Conservation (phyloP, 2,888 invertebrate species). For the Sinhomidia bicolor region DNA sequence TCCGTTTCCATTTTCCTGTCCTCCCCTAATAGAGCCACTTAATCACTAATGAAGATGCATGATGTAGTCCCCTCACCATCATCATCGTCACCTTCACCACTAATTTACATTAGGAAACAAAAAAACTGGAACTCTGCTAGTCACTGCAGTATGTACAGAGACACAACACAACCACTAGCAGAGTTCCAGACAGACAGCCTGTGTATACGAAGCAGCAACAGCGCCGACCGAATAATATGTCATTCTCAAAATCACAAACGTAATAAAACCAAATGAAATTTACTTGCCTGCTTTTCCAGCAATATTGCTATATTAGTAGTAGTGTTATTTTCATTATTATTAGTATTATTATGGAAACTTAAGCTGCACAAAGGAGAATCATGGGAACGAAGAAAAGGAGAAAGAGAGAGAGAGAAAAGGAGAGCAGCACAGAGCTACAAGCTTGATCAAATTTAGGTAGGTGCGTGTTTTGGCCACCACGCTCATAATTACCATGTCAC, state of each 20-base stretch:
- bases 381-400: background rate
- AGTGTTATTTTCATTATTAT: too few species aligned
- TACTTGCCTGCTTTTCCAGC: slow-evolving; percentile 4
- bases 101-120: slow-evolving; percentile 42
- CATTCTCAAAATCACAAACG: slow-evolving; percentile 3
- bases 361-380: too few species aligned
- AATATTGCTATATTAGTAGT: too few species aligned
- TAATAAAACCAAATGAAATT: slow-evolving; percentile 32
- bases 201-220: too few species aligned
- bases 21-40: background rate
- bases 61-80: slow-evolving; percentile 26
- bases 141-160: background rate
- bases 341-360: background rate
- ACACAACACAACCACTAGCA: background rate
- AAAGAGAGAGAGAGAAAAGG: background rate
- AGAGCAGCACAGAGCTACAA: background rate
- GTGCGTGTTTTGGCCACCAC: background rate
- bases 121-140: background rate
- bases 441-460: background rate
- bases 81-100: slow-evolving; percentile 29
- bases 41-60: slow-evolving; percentile 47
- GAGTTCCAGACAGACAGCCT: too few species aligned
- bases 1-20: slow-evolving; percentile 25
- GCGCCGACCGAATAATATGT: slow-evolving; percentile 38
- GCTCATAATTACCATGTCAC: slow-evolving; percentile 28